Conservation (phyloP, 2,113 vertebrate genomes). For the Oreochromis aureus region DNA sequence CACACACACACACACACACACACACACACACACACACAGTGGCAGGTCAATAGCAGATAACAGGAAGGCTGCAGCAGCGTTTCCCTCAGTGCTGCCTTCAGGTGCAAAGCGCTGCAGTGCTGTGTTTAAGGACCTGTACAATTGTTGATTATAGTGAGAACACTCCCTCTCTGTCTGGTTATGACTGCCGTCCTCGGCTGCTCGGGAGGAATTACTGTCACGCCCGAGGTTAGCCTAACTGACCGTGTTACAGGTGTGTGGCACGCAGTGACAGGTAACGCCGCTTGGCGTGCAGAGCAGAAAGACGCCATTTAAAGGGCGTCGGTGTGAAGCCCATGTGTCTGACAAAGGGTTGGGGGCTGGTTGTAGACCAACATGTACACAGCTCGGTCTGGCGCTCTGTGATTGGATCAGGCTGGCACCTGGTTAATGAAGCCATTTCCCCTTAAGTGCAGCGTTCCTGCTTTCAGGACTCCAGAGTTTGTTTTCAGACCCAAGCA, state of each 20-base stretch:
- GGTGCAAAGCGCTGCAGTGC: background rate
- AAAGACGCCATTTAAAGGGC: background rate
- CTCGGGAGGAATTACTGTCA: background rate
- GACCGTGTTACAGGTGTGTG: background rate
- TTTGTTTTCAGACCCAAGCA: background rate
- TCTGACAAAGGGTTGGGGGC: background rate
- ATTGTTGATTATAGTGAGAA: background rate
- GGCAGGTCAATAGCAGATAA: conserved; percentile 48
- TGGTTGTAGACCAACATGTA: background rate
- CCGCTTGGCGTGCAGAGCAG: background rate
- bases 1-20: conserved; percentile 1
- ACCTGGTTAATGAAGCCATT: background rate
- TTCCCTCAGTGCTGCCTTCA: conserved; percentile 9
- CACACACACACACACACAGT: background rate
- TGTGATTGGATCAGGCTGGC: background rate
- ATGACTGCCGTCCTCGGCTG: fast-evolving
- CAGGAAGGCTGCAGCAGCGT: conserved; percentile 15
- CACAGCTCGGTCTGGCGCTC: background rate
- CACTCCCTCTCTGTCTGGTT: background rate
- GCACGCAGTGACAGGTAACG: background rate
- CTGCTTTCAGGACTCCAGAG: background rate
- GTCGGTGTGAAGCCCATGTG: background rate
- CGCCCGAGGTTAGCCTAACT: background rate
- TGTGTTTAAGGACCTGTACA: background rate
- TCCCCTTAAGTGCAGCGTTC: background rate